These are phyloP conservation scores for Siderastrea siderea DNA, from an alignment of 92 coral and sea anemone genomes.

Conservation along the genomic window DNA sequence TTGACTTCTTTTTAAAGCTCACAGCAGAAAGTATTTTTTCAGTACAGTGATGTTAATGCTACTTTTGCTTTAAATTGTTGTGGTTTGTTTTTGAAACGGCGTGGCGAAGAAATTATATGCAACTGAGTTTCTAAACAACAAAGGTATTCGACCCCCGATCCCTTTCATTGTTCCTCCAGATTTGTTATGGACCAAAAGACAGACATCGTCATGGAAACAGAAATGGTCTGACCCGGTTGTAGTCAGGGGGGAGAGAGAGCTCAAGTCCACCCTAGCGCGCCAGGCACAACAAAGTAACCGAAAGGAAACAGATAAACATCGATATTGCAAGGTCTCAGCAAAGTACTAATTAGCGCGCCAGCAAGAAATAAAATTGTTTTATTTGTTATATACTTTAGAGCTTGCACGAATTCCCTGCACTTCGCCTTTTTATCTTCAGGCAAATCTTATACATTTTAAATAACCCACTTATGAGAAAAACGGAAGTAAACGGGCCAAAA, in stretches of 20 bases:
- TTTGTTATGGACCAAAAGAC: conserved; percentile 70
- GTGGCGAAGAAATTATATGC: conserved; percentile 13
- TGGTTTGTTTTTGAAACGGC: neutral
- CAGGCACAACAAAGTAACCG: too few relatives aligned
- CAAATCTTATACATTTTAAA: neutral
- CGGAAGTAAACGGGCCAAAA: neutral
- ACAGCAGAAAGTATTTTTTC: neutral
- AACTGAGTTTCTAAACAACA: conserved; percentile 55
- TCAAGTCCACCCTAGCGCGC: too few relatives aligned
- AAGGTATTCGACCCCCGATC: conserved; percentile 53
- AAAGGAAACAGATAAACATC: too few relatives aligned
- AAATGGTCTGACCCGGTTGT: neutral
- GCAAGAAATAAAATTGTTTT: too few relatives aligned
- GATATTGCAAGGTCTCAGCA: neutral
- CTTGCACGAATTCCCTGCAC: neutral
- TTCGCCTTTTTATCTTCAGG: neutral
- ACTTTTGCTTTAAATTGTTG: neutral
- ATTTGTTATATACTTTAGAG: too few relatives aligned
- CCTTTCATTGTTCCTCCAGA: conserved; percentile 29
- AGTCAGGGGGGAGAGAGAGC: conserved; percentile 55
- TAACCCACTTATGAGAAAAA: neutral
- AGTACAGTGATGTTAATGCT: neutral
- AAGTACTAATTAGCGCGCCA: neutral
- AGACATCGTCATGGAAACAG: conserved; percentile 64
- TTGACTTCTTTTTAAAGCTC: neutral